Evolutionary conservation across 2,797 vertebrate species (phyloP), one percentile per base, ranked within the genome.

Genomic region (Todus mexicanus): DNA sequence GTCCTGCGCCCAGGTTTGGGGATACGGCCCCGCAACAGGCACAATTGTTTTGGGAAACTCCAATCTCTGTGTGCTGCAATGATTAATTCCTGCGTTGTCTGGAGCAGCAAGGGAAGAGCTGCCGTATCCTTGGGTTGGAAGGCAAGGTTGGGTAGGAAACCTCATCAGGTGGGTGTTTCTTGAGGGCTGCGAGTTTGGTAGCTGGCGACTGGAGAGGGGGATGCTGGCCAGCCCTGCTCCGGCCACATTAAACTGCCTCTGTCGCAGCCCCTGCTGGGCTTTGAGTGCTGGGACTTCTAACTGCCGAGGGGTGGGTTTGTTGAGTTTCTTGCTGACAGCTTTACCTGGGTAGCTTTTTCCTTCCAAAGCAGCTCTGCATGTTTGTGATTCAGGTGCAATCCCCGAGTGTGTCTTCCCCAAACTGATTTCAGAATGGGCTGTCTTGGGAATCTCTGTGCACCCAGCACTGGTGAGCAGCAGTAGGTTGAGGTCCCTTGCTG

Each of bases 361-460:
- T 15, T 47, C 45, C 2, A 4, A 63, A 31, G 33, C 42, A 48
- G 50, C 43, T 19, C 14, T 7, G 31, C 9, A 1, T 5, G 21
- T 45, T 11, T 10, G 14, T 5, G 21, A 23, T 7, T 15, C 10
- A 4, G 57, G 26, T 25, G 23, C 22, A 15, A n/a, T 26, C 63
- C 10, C 12, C 11, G 64, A 2, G 8, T 8, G 38, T 5, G 20
- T 18, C 31, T 54, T 14, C 9, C 69, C 48, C 3, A 1, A 6
- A 3, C 7, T 33, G 23, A 10, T 45, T 18, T 33, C 3, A 53
- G 42, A 48, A 12, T 0, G 1, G 38, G 26, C 31, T 13, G 26
- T 21, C 20, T 16, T 0, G 2, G 57, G 42, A 20, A 8, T 6
- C 5, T 1, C 3, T 1, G 33, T 0, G 7, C 38, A 12, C 14